These are phyloP conservation scores for Thaumatotibia leucotreta DNA, from an alignment of 1,140 invertebrate species.

Conservation along the genomic window DNA sequence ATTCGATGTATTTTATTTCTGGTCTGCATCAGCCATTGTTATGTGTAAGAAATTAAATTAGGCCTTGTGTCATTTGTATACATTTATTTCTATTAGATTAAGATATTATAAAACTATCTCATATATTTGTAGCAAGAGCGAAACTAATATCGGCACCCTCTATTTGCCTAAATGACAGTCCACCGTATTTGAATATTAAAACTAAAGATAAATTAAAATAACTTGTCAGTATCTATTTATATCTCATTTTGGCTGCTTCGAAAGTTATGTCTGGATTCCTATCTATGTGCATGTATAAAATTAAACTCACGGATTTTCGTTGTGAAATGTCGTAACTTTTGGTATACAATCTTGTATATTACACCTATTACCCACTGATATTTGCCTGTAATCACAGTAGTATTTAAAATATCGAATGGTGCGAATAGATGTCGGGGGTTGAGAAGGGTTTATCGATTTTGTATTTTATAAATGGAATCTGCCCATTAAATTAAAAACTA, in stretches of 20 bases:
- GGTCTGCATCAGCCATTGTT: conserved; percentile 49
- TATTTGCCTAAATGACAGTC: neutral
- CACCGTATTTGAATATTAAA: too few species aligned
- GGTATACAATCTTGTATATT: neutral
- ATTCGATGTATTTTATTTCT: conserved; percentile 39
- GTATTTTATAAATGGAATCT: neutral
- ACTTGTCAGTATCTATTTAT: too few species aligned
- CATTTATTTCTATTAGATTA: conserved; percentile 5
- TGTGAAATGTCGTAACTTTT: neutral
- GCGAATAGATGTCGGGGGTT: neutral
- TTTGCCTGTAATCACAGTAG: neutral
- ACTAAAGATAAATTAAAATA: neutral
- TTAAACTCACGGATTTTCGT: neutral
- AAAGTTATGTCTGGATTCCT: neutral
- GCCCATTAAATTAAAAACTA: neutral
- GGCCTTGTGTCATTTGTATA: conserved; percentile 33
- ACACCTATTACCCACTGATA: neutral
- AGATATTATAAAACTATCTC: neutral
- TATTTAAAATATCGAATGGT: neutral
- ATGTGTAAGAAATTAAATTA: conserved; percentile 20
- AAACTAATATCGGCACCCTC: neutral
- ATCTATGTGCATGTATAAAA: neutral
- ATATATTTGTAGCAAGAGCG: neutral
- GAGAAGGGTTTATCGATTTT: neutral
- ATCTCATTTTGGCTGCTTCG: too few species aligned